phyloP scores from a whole-genome alignment of 2,888 invertebrate genomes.

The Ceriagrion tenellum region DNA sequence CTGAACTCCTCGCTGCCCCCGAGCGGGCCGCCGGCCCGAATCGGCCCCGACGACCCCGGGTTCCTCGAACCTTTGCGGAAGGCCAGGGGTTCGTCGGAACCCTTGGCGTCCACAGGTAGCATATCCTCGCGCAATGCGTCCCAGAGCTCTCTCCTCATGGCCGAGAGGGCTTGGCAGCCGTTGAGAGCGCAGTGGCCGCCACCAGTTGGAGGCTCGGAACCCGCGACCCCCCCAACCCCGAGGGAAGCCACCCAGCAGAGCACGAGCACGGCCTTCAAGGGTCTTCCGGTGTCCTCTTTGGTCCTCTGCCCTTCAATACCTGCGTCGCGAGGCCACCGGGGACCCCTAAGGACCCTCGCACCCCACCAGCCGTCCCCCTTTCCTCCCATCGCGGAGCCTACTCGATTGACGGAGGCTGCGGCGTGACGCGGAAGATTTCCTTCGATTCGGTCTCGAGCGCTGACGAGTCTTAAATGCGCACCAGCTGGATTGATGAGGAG shows the following conservation, averaged over 20 bases:
- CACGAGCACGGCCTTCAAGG: neutral
- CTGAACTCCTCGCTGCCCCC: neutral
- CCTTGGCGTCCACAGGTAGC: neutral
- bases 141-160: conserved; percentile 23
- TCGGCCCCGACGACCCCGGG: neutral
- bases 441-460: neutral
- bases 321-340: neutral
- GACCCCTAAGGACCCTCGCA: neutral
- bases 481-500: neutral
- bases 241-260: neutral
- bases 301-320: neutral
- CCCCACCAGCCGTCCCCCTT: neutral
- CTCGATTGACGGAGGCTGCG: neutral
- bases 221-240: neutral
- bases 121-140: conserved; percentile 5
- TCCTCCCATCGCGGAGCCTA: neutral
- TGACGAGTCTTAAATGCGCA: neutral
- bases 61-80: neutral
- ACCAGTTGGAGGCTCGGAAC: neutral
- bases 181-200: neutral
- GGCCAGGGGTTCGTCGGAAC: neutral
- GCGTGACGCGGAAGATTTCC: neutral
- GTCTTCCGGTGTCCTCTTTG: neutral
- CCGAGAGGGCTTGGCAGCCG: conserved; percentile 35
- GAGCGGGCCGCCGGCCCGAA: neutral